Conservation (phyloP, 2,113 vertebrate species). For the Poicephalus meyeri region DNA sequence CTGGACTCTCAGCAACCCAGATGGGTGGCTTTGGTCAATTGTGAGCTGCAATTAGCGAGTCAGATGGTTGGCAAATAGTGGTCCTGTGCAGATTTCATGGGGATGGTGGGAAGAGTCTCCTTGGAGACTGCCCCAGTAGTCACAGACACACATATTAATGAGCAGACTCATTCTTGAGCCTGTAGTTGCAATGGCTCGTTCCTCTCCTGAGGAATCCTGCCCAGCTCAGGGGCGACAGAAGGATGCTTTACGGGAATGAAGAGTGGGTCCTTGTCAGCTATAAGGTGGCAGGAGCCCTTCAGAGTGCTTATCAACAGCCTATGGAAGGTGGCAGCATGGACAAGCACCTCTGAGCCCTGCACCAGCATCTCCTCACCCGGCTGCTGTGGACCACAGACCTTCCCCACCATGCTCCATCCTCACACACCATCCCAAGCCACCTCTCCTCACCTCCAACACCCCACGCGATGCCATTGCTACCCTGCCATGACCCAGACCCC, state of each 20-base stretch:
- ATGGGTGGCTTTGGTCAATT: background rate
- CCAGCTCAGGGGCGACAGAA: rapidly evolving
- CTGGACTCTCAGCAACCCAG: background rate
- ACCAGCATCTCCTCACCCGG: background rate
- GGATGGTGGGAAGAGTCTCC: background rate
- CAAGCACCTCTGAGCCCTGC: rapidly evolving
- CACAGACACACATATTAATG: background rate
- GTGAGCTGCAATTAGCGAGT: background rate
- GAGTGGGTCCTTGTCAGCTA: rapidly evolving
- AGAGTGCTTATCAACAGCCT: rapidly evolving
- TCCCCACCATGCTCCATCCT: rapidly evolving
- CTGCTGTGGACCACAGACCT: rapidly evolving
- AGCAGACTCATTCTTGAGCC: background rate
- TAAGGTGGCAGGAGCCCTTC: rapidly evolving
- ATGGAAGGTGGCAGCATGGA: rapidly evolving
- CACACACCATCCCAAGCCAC: rapidly evolving
- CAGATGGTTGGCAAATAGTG: background rate
- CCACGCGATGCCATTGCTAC: background rate
- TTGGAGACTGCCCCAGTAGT: rapidly evolving
- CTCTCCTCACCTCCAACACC: background rate
- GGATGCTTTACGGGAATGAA: rapidly evolving
- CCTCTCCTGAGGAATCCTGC: background rate
- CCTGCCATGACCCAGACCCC: rapidly evolving
- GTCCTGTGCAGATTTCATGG: background rate
- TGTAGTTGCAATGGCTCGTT: background rate